Conservation (phyloP, 2,888 invertebrate genomes). For the Drosophila subquinaria region DNA sequence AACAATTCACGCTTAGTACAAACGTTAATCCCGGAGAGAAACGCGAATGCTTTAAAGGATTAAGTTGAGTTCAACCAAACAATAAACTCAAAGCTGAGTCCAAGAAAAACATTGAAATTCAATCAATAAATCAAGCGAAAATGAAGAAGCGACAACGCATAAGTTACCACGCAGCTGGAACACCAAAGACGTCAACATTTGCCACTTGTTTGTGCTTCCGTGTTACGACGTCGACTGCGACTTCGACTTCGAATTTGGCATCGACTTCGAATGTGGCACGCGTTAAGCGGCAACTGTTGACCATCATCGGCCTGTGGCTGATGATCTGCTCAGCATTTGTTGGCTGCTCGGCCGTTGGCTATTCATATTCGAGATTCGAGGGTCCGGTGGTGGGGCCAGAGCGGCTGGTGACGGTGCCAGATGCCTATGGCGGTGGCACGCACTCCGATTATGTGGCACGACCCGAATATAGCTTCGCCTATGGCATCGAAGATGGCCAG, state of each 20-base stretch:
- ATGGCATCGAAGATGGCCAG: constrained; percentile 91
- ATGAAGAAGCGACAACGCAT: constrained; percentile 69
- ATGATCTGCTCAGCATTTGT: constrained; percentile 50
- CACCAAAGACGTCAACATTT: constrained; percentile 28
- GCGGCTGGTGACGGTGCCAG: constrained; percentile 82
- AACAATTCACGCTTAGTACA: constrained; percentile 80
- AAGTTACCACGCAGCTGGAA: constrained; percentile 46
- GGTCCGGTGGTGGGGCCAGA: constrained; percentile 91
- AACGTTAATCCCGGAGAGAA: constrained; percentile 39
- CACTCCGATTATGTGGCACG: constrained; percentile 90
- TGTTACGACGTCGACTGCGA: constrained; percentile 53
- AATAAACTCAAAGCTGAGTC: not conserved
- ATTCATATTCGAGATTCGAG: constrained; percentile 90
- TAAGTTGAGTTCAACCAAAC: not conserved
- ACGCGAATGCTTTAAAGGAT: constrained; percentile 18
- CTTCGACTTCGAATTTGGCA: constrained; percentile 13
- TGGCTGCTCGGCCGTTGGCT: constrained; percentile 86
- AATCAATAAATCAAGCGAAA: constrained; percentile 35
- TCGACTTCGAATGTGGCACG: constrained; percentile 40
- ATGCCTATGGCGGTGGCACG: constrained; percentile 81
- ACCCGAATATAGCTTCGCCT: constrained; percentile 91
- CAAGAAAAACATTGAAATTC: constrained; percentile 30
- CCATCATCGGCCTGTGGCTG: constrained; percentile 33
- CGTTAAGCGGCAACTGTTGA: constrained; percentile 40
- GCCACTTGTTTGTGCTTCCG: constrained; percentile 68